Conservation (phyloP, 2,888 invertebrate genomes). For the Ommatoiulus sabulosus region DNA sequence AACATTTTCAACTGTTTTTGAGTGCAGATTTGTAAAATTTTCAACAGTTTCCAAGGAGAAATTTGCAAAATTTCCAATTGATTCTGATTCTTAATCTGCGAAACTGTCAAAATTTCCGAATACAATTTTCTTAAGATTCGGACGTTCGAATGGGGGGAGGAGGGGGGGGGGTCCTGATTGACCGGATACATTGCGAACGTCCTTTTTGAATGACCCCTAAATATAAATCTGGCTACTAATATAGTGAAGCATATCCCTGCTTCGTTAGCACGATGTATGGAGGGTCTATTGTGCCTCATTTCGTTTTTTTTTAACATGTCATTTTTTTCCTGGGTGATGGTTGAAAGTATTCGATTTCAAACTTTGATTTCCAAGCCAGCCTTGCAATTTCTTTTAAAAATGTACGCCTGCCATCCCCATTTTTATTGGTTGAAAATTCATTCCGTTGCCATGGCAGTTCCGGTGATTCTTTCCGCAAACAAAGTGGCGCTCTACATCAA, state of each 20-base stretch:
- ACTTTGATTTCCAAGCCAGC: background rate
- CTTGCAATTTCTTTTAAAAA: background rate
- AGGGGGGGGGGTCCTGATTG: too few relatives aligned
- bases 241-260: background rate
- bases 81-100: too few relatives aligned
- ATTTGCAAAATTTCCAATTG: too few relatives aligned
- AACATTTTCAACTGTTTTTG: too few relatives aligned
- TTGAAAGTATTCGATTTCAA: background rate
- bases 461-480: slow-evolving; percentile 28
- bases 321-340: background rate
- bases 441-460: slow-evolving; percentile 15
- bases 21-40: too few relatives aligned
- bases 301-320: slow-evolving; percentile 25
- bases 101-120: too few relatives aligned
- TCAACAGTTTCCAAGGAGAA: too few relatives aligned
- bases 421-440: background rate
- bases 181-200: too few relatives aligned
- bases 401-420: background rate
- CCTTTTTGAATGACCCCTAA: background rate
- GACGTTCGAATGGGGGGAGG: too few relatives aligned
- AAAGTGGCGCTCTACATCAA: slow-evolving; percentile 20
- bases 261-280: background rate
- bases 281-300: background rate
- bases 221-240: background rate
- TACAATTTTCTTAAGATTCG: too few relatives aligned